Evolutionary conservation across 1,140 invertebrate species (phyloP).

Genomic region (Cylas formicarius): DNA sequence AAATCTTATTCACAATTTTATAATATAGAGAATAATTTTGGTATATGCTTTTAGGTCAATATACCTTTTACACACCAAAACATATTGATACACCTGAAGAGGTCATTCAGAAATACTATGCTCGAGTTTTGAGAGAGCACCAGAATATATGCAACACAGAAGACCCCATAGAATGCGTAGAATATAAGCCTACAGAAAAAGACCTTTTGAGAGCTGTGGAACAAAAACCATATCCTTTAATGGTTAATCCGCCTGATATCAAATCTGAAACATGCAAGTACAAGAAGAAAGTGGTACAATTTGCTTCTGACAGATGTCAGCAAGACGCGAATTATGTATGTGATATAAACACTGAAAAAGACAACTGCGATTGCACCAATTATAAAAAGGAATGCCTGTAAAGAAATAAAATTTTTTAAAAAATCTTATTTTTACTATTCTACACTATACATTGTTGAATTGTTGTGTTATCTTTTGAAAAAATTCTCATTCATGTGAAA

Average conservation of each 20-base stretch:
- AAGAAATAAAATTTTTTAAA: too few species aligned
- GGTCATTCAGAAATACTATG: constrained; percentile 34
- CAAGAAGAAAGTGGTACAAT: constrained; percentile 27
- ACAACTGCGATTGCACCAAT: constrained; percentile 33
- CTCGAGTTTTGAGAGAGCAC: constrained; percentile 30
- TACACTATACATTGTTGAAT: not conserved
- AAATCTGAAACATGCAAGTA: constrained; percentile 30
- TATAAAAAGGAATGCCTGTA: constrained; percentile 31
- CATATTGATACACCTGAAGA: constrained; percentile 38
- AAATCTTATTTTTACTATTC: too few species aligned
- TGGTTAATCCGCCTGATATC: constrained; percentile 32
- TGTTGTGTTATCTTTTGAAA: constrained; percentile 50
- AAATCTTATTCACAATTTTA: too few species aligned
- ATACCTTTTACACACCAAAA: constrained; percentile 32
- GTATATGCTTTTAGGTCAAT: constrained; percentile 20
- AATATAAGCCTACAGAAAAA: constrained; percentile 16
- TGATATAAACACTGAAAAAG: constrained; percentile 29
- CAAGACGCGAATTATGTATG: constrained; percentile 33
- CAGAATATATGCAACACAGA: constrained; percentile 27
- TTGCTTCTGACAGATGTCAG: constrained; percentile 29
- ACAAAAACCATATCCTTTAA: constrained; percentile 25
- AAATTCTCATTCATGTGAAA: constrained; percentile 65
- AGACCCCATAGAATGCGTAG: constrained; percentile 27
- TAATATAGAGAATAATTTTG: constrained; percentile 3
- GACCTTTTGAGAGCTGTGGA: not conserved